Base-by-base conservation (phyloP, 2,888 invertebrate species). In the Rhamnusium bicolor region DNA sequence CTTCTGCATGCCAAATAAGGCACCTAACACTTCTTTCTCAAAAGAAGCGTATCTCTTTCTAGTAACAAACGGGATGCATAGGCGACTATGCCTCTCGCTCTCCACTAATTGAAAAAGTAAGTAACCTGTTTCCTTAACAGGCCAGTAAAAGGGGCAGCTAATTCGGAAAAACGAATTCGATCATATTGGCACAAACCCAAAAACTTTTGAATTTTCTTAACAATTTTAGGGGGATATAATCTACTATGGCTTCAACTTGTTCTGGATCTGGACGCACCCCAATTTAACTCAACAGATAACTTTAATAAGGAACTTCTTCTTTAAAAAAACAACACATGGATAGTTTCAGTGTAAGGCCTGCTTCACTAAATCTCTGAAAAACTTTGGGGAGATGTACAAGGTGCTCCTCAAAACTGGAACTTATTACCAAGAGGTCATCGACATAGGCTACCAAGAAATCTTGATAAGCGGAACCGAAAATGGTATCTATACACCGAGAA, bases 241-340 rank as follows among this genome's bases (percentile, higher is more conserved):
- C n/a, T n/a, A n/a, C n/a, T n/a, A n/a, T n/a, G n/a, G n/a, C n/a
- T n/a, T n/a, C n/a, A n/a, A n/a, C n/a, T n/a, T n/a, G n/a, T n/a
- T n/a, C n/a, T n/a, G n/a, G n/a, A n/a, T n/a, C n/a, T n/a, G n/a
- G n/a, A n/a, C n/a, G n/a, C n/a, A n/a, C 32, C 7, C 32, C 12
- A 12, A 10, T 32, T 1, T 10, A 12, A 2, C 12, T 32, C 2
- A 32, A 32, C 7, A 32, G 7, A 32, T 32, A 32, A 2, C 32
- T 10, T 12, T 12, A 32, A 2, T 32, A 32, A 6, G 53, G 29
- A 7, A 72, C 49, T 49, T 72, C 68, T 14, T 61, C n/a, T 27
- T 71, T 63, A 6, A 77, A 67, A 69, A 84, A 82, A n/a, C 69
- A 19, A 12, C 73, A 81, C 73, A 82, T 83, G 2, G 69, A 58